These are phyloP conservation scores for Hafferia zeledoni DNA, from an alignment of 2,797 vertebrate genomes.

Conservation along the genomic window DNA sequence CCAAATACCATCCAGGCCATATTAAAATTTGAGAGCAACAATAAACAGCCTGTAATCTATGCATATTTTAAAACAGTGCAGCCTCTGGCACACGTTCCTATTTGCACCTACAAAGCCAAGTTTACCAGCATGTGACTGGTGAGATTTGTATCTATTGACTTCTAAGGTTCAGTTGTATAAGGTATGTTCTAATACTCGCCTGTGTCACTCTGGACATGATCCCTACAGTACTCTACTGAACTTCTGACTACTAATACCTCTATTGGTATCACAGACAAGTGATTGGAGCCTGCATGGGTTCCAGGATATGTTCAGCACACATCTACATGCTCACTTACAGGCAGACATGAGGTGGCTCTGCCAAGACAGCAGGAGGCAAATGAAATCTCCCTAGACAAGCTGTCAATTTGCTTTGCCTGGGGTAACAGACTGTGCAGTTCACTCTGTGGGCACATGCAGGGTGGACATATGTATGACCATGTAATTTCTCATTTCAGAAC, in stretches of 20 bases:
- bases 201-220: background rate
- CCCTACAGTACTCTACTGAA: background rate
- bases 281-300: background rate
- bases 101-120: background rate
- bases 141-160: background rate
- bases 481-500: conserved; percentile 35
- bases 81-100: background rate
- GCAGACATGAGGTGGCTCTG: background rate
- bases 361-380: conserved; percentile 40
- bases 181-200: background rate
- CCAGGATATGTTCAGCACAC: background rate
- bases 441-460: background rate
- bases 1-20: background rate
- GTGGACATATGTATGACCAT: background rate
- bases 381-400: conserved; percentile 48
- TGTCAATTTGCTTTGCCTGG: conserved; percentile 48
- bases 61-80: background rate
- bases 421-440: conserved; percentile 31
- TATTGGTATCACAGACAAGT: background rate
- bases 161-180: background rate
- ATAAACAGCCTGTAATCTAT: background rate
- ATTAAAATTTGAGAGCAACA: background rate
- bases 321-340: background rate
- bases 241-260: background rate
- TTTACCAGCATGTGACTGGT: background rate